These are phyloP conservation scores for Helogale parvula DNA, from an alignment of 2,113 vertebrate species.

Conservation along the genomic window DNA sequence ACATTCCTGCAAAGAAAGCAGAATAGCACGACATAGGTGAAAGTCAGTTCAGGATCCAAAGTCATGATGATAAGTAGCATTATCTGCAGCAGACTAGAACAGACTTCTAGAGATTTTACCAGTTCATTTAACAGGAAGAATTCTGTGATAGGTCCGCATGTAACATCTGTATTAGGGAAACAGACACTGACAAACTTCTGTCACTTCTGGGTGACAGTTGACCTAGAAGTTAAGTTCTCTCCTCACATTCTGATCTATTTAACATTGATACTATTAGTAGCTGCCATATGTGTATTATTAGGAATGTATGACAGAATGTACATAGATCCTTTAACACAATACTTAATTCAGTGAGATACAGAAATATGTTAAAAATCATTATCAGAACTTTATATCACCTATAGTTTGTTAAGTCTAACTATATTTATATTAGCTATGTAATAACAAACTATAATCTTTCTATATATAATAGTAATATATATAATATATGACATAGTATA, in stretches of 20 bases:
- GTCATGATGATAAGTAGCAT: background rate
- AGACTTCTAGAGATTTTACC: background rate
- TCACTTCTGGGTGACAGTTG: background rate
- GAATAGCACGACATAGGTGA: background rate
- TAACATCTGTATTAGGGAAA: background rate
- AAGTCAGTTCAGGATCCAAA: background rate
- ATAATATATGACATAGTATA: no score
- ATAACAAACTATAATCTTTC: background rate
- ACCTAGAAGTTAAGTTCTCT: background rate
- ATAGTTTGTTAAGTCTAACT: background rate
- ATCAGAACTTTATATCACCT: background rate
- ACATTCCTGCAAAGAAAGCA: background rate
- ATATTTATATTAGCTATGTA: background rate
- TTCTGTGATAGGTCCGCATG: background rate
- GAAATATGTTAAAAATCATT: background rate
- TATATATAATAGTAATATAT: no score
- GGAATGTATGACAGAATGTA: background rate
- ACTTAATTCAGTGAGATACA: background rate
- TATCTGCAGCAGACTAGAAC: background rate
- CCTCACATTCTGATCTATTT: background rate
- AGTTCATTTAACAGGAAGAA: background rate
- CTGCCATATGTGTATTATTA: background rate
- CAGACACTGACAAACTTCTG: background rate
- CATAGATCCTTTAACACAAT: background rate
- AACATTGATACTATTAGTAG: background rate